Percentiles rank a stretch among this genome's conserved stretches.
phyloP scores from a whole-genome alignment of 2,888 invertebrate species.

The Opisthograptis luteolata region DNA sequence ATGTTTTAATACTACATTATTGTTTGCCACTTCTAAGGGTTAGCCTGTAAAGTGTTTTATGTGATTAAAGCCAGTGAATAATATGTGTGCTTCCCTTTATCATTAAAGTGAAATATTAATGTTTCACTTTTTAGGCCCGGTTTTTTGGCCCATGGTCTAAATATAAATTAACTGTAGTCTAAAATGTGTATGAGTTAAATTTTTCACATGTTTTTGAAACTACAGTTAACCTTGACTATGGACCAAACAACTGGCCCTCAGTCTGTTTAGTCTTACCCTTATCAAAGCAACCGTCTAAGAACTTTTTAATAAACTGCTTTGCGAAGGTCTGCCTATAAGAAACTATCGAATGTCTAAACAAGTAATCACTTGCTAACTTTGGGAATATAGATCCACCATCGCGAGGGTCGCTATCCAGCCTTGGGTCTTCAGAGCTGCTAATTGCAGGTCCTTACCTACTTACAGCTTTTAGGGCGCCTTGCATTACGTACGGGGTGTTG shows the following conservation, averaged over 20 bases:
- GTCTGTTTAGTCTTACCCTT: background rate
- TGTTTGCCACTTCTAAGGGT: background rate
- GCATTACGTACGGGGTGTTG: conserved; percentile 39
- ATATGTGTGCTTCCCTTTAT: too few species aligned
- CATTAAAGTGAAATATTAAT: too few species aligned
- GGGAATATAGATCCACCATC: conserved; percentile 80
- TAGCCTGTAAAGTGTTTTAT: background rate
- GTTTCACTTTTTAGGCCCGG: too few species aligned
- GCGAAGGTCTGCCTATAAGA: conserved; percentile 2
- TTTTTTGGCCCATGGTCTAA: too few species aligned
- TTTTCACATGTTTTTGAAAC: too few species aligned
- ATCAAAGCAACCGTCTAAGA: background rate
- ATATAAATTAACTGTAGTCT: too few species aligned
- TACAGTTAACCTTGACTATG: too few species aligned
- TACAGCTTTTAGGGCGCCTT: conserved; percentile 54
- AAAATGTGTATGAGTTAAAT: too few species aligned
- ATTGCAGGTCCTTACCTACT: conserved; percentile 81
- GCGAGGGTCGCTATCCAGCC: conserved; percentile 85
- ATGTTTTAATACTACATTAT: background rate
- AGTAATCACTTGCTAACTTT: conserved; percentile 56
- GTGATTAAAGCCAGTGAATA: too few species aligned
- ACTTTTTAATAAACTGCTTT: conserved; percentile 1
- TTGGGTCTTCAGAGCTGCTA: conserved; percentile 84
- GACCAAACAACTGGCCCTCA: too few species aligned
- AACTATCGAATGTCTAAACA: conserved; percentile 27